phyloP scores from a whole-genome alignment of 2,113 vertebrate species.

The Bubo blakistoni region DNA sequence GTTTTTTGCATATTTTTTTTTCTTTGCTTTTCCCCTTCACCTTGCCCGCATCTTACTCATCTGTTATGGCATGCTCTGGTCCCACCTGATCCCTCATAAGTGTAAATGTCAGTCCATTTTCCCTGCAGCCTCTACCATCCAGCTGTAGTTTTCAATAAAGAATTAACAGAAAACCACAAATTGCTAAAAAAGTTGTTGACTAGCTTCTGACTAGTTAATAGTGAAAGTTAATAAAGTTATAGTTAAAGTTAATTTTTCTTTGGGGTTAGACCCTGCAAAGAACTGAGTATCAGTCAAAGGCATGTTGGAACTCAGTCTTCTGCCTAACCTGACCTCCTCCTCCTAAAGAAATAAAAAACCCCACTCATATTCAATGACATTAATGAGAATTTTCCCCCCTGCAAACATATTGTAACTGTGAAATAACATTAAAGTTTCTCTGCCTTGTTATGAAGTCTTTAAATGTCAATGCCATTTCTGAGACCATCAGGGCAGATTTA shows the following conservation, averaged over 20 bases:
- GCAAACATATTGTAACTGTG: constrained; percentile 52
- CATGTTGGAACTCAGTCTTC: neutral
- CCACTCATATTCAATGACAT: constrained; percentile 8
- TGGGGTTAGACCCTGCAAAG: neutral
- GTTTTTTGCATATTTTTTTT: neutral
- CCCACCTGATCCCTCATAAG: neutral
- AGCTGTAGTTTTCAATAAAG: neutral
- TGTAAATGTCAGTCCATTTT: neutral
- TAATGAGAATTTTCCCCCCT: constrained; percentile 43
- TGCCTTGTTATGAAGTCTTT: constrained; percentile 64
- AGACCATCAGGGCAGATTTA: constrained; percentile 62
- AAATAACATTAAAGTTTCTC: constrained; percentile 65
- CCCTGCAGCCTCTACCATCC: neutral
- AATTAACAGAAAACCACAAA: neutral
- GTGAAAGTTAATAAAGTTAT: too few relatives aligned
- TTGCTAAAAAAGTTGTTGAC: neutral
- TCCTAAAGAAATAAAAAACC: neutral
- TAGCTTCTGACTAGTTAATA: neutral
- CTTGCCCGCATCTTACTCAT: neutral
- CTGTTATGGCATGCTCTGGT: neutral
- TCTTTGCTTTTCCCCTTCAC: neutral
- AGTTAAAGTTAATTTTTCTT: neutral
- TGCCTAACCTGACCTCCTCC: neutral
- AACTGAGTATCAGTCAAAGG: neutral
- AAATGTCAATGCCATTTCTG: constrained; percentile 65